Base-by-base conservation (phyloP, 2,888 invertebrate species). In the Eustalomyia histrio region DNA sequence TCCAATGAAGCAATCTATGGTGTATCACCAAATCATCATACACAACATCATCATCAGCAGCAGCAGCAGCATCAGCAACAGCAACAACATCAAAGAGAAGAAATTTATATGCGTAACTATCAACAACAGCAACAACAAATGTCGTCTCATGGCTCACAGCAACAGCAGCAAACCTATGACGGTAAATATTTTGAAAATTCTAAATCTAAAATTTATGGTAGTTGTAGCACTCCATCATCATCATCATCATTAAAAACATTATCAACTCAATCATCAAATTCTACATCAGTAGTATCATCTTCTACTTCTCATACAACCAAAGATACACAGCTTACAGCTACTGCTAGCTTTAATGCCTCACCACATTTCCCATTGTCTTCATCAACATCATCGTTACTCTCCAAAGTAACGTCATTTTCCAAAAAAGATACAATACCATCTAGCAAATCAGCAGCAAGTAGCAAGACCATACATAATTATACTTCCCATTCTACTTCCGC, bases 151-250 rank as follows among this genome's bases (percentile, higher is more conserved):
- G 50, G 50, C 16, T 47, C 61, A 33, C 76, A 72, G 82, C 86
- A 85, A 68, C 87, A 87, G 86, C 89, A 88, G 88, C 89, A 88
- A 87, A 84, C 88, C 85, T 88, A 87, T 85, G 90, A 90, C 87
- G 90, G 90, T 90, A 90, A 90, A 90, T 89, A 87, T 83, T 84
- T 84, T 79, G 87, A 87, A 80, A 85, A 86, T 73, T 85, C 85
- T 81, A 86, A 86, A 82, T 86, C 87, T 89, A 90, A 90, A 88
- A 86, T 89, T 84, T 90, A 90, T 87, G 88, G 88, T 89, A 88
- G 87, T 88, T 89, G 86, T 86, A 90, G 88, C 88, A 88, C 88
- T 83, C 85, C 87, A 84, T 83, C 85, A 69, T 60, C 84, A 79
- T 43, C 87, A 84, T 83, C 85, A 69, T 60, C 84, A 79, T 43